A percentile compares a stretch with the other conserved stretches of the same genome.
phyloP scores from a whole-genome alignment of 2,888 invertebrate genomes.

The Achlya flavicornis region DNA sequence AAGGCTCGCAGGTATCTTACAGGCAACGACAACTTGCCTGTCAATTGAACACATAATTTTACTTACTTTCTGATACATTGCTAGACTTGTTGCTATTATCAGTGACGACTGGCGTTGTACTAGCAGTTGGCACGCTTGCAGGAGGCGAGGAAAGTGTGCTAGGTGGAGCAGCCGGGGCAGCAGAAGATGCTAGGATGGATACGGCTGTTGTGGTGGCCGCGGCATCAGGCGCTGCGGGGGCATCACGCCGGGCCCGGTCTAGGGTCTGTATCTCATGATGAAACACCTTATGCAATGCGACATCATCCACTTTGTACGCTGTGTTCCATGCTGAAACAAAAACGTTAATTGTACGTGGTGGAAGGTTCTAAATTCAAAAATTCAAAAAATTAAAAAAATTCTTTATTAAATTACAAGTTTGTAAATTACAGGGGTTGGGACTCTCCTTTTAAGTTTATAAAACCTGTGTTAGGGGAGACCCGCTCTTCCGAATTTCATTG shows the following conservation, averaged over 20 bases:
- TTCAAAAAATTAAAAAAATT: too few relatives aligned
- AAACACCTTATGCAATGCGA: constrained; percentile 24
- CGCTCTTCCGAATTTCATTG: too few relatives aligned
- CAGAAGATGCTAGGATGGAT: not conserved
- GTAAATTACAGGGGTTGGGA: too few relatives aligned
- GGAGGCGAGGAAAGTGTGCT: not conserved
- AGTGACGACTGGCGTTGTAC: not conserved
- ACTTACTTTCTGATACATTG: constrained; percentile 38
- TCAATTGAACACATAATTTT: too few relatives aligned
- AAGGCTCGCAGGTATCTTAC: too few relatives aligned
- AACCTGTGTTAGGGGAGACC: too few relatives aligned
- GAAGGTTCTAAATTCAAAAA: too few relatives aligned
- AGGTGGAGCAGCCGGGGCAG: not conserved
- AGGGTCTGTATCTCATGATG: constrained; percentile 34
- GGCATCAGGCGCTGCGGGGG: constrained; percentile 6
- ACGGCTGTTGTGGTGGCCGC: not conserved
- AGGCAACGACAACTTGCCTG: too few relatives aligned
- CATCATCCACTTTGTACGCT: constrained; percentile 37
- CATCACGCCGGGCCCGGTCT: constrained; percentile 34
- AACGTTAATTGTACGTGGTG: not conserved
- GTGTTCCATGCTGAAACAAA: constrained; percentile 37
- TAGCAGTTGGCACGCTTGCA: not conserved
- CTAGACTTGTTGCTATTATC: constrained; percentile 22
- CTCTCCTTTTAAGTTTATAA: too few relatives aligned
- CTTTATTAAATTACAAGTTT: too few relatives aligned